These are phyloP conservation scores for Pyxicephalus adspersus DNA, from an alignment of 2,113 vertebrate genomes.

Conservation along the genomic window DNA sequence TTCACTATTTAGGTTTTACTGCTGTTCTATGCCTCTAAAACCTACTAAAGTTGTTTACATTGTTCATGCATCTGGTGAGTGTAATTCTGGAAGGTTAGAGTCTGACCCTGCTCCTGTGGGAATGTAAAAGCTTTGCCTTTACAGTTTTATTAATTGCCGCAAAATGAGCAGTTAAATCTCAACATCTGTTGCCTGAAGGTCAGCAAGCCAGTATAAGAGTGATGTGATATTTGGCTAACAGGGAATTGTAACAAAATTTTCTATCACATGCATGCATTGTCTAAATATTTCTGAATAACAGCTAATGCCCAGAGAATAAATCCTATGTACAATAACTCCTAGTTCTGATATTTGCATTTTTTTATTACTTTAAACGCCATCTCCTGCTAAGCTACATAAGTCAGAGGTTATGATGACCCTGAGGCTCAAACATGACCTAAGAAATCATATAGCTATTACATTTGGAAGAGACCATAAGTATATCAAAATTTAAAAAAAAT, in stretches of 20 bases:
- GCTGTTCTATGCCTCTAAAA: conserved; percentile 20
- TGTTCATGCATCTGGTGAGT: conserved; percentile 60
- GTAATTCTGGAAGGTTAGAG: conserved; percentile 42
- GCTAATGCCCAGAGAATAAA: too few relatives aligned
- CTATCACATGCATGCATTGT: too few relatives aligned
- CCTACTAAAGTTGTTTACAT: conserved; percentile 50
- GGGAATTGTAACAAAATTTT: conserved; percentile 57
- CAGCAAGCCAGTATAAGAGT: conserved; percentile 58
- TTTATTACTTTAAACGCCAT: too few relatives aligned
- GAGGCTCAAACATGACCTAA: too few relatives aligned
- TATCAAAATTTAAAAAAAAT: too few relatives aligned
- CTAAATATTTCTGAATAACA: too few relatives aligned
- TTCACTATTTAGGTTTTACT: conserved; percentile 23
- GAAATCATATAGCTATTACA: too few relatives aligned
- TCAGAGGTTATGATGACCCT: too few relatives aligned
- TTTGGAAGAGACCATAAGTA: too few relatives aligned
- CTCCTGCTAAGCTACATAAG: too few relatives aligned
- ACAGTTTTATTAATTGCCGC: conserved; percentile 49
- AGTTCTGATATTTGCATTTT: too few relatives aligned
- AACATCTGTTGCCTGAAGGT: conserved; percentile 59
- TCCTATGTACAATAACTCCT: too few relatives aligned
- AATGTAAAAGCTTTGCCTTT: conserved; percentile 7
- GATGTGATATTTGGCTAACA: conserved; percentile 58
- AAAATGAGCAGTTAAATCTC: conserved; percentile 52
- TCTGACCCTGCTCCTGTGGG: conserved; percentile 56